Evolutionary conservation across 2,888 invertebrate species (phyloP).

Genomic region (Drosophila glabriapex): DNA sequence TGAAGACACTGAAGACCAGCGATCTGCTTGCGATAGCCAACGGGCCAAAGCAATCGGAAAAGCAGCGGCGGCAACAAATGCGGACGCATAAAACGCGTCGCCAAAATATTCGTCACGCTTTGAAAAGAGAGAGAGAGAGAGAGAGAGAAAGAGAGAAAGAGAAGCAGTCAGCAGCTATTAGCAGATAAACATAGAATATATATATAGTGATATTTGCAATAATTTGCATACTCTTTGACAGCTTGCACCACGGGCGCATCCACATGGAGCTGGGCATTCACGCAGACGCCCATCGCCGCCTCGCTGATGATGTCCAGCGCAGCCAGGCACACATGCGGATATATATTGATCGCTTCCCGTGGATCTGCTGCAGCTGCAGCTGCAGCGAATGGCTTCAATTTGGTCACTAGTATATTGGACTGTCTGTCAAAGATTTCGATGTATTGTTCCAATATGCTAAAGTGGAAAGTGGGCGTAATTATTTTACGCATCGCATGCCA

Average conservation of each 20-base stretch:
- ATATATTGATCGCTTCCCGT: slow-evolving; percentile 86
- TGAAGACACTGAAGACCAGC: slow-evolving; percentile 86
- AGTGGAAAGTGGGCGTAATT: slow-evolving; percentile 92
- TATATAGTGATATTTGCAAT: not conserved
- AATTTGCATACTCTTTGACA: slow-evolving; percentile 87
- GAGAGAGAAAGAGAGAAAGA: not conserved
- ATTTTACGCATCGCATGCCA: slow-evolving; percentile 90
- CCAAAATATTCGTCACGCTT: slow-evolving; percentile 76
- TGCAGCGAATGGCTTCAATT: slow-evolving; percentile 84
- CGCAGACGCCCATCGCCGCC: slow-evolving; percentile 92
- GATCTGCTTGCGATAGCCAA: slow-evolving; percentile 82
- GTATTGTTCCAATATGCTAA: slow-evolving; percentile 91
- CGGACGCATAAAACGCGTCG: slow-evolving; percentile 75
- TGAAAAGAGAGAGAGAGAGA: not conserved
- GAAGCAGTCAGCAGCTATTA: not conserved
- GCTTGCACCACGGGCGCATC: slow-evolving; percentile 90
- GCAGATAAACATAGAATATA: not conserved
- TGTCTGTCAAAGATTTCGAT: slow-evolving; percentile 90
- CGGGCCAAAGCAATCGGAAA: slow-evolving; percentile 63
- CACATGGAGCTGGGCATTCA: slow-evolving; percentile 89
- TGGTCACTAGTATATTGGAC: slow-evolving; percentile 87
- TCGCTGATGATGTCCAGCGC: slow-evolving; percentile 88
- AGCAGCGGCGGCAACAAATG: slow-evolving; percentile 61
- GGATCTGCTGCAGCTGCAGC: slow-evolving; percentile 61
- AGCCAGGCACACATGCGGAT: slow-evolving; percentile 87